Conservation (phyloP, 2,888 invertebrate species). For the Cheilosia soror region DNA sequence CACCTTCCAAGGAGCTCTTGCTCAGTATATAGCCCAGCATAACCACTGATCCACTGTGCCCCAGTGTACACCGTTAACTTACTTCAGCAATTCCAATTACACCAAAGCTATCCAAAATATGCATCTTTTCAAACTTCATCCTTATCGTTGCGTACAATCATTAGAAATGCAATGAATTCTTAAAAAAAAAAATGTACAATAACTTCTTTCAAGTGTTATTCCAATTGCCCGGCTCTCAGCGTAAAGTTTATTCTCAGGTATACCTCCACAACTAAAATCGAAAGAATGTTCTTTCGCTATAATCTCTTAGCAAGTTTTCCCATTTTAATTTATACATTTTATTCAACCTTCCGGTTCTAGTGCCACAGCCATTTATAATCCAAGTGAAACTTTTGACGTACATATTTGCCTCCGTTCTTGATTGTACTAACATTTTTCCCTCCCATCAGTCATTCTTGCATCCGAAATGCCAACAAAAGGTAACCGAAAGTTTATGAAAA, state of each 20-base stretch:
- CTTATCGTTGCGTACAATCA: no score
- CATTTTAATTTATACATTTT: slow-evolving; percentile 20
- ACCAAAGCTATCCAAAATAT: no score
- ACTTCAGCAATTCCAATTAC: no score
- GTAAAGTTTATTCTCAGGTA: neutral
- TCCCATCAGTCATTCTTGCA: slow-evolving; percentile 36
- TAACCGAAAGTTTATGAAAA: neutral
- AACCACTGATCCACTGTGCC: no score
- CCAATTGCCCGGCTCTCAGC: neutral
- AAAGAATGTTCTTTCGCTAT: slow-evolving; percentile 5
- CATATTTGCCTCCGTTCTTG: slow-evolving; percentile 1
- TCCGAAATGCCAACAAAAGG: slow-evolving; percentile 5
- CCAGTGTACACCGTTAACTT: no score
- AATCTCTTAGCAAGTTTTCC: slow-evolving; percentile 15
- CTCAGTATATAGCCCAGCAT: no score
- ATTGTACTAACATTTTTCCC: slow-evolving; percentile 3
- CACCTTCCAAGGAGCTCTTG: no score
- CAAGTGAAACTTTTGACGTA: slow-evolving; percentile 34
- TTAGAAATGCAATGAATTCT: no score
- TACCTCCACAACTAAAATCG: neutral
- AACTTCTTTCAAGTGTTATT: no score
- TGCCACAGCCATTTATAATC: neutral
- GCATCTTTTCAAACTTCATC: no score
- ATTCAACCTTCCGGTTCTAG: slow-evolving; percentile 11
- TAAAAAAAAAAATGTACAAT: no score